Percentiles rank a stretch among this genome's conserved stretches.
These are phyloP conservation scores for Pseudomyrmex sp. DNA, from an alignment of 1,140 invertebrate genomes.

Conservation along the genomic window DNA sequence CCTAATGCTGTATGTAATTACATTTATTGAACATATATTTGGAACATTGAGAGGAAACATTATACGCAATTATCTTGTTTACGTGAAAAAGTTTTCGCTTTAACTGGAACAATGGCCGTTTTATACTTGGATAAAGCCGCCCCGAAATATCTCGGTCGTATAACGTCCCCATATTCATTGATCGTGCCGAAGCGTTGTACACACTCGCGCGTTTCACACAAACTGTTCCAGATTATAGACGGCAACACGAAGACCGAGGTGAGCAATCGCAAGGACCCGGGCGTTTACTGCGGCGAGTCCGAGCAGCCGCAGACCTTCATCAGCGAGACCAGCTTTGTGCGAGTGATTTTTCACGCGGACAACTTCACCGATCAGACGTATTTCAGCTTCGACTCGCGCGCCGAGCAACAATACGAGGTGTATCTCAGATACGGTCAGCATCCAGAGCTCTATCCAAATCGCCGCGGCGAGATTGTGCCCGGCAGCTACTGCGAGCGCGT, in stretches of 20 bases:
- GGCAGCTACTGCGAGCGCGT: slow-evolving; percentile 95
- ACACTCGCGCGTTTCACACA: neutral
- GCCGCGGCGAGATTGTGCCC: slow-evolving; percentile 93
- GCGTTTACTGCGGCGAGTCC: slow-evolving; percentile 96
- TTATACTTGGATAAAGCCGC: neutral
- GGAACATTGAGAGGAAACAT: neutral
- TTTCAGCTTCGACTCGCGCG: slow-evolving; percentile 91
- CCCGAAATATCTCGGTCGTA: neutral
- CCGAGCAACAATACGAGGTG: slow-evolving; percentile 95
- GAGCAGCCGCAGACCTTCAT: slow-evolving; percentile 97
- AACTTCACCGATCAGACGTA: slow-evolving; percentile 96
- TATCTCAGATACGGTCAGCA: slow-evolving; percentile 95
- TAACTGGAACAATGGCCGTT: neutral
- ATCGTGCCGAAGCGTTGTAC: slow-evolving; percentile 13
- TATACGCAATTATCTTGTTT: neutral
- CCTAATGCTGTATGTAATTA: too few species aligned
- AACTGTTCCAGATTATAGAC: slow-evolving; percentile 90
- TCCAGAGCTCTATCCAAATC: slow-evolving; percentile 95
- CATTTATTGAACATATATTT: neutral
- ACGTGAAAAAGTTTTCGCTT: neutral
- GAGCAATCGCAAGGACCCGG: slow-evolving; percentile 93
- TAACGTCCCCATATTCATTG: neutral
- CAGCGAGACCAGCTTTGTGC: slow-evolving; percentile 96
- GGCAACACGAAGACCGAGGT: slow-evolving; percentile 94
- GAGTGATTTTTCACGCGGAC: slow-evolving; percentile 95